Conservation (phyloP, 2,888 invertebrate species). For the Luperina nickerlii region DNA sequence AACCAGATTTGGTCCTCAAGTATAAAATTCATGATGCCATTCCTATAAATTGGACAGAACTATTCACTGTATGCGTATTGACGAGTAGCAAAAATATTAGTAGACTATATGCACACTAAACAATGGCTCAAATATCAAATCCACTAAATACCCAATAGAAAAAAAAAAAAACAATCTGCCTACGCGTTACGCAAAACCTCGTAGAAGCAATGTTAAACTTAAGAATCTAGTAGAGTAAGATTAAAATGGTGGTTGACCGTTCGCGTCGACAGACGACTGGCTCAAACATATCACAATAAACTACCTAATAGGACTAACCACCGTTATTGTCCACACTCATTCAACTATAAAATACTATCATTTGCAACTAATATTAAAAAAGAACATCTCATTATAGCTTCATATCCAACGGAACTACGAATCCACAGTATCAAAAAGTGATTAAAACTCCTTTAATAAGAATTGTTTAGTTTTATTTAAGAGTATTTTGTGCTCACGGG, state of each 20-base stretch:
- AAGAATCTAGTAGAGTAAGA: conserved; percentile 83
- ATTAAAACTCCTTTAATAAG: conserved; percentile 78
- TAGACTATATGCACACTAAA: conserved; percentile 87
- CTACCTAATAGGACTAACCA: conserved; percentile 80
- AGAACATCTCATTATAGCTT: conserved; percentile 72
- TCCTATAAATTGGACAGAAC: conserved; percentile 87
- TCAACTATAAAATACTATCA: conserved; percentile 83
- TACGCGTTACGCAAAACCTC: conserved; percentile 80
- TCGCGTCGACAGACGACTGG: conserved; percentile 68
- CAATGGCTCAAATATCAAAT: conserved; percentile 87
- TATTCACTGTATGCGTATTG: conserved; percentile 78
- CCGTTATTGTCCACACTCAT: conserved; percentile 88
- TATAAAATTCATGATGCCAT: conserved; percentile 88
- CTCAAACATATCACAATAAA: conserved; percentile 82
- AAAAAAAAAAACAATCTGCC: conserved; percentile 78
- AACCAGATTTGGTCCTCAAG: conserved; percentile 86
- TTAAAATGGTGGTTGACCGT: conserved; percentile 80
- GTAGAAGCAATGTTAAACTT: conserved; percentile 86
- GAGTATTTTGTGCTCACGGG: conserved; percentile 86
- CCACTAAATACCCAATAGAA: conserved; percentile 87
- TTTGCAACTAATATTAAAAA: conserved; percentile 84
- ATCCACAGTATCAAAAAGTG: conserved; percentile 82
- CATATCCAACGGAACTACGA: conserved; percentile 73
- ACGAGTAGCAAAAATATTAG: conserved; percentile 89
- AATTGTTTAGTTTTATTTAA: conserved; percentile 63